Base-by-base conservation (phyloP, 2,888 invertebrate genomes). In the Chrysomela aeneicollis region DNA sequence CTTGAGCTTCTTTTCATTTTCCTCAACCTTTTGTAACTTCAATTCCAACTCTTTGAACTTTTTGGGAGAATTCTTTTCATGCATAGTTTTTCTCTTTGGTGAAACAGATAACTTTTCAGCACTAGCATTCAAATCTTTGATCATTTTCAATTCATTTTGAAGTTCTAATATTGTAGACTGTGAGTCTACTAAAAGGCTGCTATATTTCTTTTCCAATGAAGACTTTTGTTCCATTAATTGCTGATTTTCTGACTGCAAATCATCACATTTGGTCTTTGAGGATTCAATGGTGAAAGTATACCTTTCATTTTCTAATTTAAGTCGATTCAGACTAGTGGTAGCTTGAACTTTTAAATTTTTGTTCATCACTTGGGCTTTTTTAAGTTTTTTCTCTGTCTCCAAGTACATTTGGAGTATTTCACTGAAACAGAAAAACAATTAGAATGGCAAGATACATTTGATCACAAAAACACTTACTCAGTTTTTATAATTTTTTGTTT, bases 401-500 rank as follows among this genome's bases (percentile, higher is more conserved):
- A 65, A 4, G 55, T 71, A 73, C 57, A 72, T 65, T 35, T 55
- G 21, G n/a, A 78, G 63, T 49, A 78, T 18, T 61, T 74, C 73
- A 69, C 77, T 78, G 12, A 67, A 47, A 63, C 32, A 50, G 37
- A 51, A 53, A 57, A 50, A 54, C 8, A 15, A 17, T 3, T 15
- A 9, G n/a, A 30, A n/a, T 9, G 17, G n/a, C 10, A 18, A 32
- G 26, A 17, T 46, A 52, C 26, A 37, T 22, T 22, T 15, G 35
- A 21, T 18, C 12, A n/a, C 9, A 19, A 49, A 47, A 59, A 58
- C 54, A 73, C 75, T 77, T 75, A 77, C 76, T 77, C 73, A 5
- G 76, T 76, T 71, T 76, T 76, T 35, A 77, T 76, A 17, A 77
- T 75, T 68, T 76, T 77, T 55, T 74, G 71, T 59, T 77, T 77